A percentile compares a stretch with the other conserved stretches of the same genome.
Evolutionary conservation across 1,140 invertebrate genomes (phyloP).

Genomic region (Anagrus nilaparvatae): DNA sequence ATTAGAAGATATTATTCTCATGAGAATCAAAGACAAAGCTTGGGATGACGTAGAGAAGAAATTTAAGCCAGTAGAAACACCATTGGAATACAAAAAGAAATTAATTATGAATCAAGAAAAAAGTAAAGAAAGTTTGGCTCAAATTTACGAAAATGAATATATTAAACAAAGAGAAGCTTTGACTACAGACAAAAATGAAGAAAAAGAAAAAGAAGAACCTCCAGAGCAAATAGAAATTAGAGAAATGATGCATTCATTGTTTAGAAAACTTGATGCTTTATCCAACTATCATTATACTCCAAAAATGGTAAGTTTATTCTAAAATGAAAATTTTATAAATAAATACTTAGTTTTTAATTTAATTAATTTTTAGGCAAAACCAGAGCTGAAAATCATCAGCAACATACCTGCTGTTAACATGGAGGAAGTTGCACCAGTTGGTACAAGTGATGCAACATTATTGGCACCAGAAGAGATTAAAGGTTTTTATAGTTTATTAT

Average conservation of each 20-base stretch:
- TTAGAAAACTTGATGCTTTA: conserved; percentile 83
- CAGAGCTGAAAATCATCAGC: conserved; percentile 83
- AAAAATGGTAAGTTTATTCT: conserved; percentile 49
- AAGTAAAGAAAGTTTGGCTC: conserved; percentile 85
- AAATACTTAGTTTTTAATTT: conserved; percentile 6
- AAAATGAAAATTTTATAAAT: neutral
- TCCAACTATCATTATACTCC: conserved; percentile 93
- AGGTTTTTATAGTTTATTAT: conserved; percentile 37
- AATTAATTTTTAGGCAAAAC: conserved; percentile 48
- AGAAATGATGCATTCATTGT: conserved; percentile 65
- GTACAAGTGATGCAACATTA: conserved; percentile 71
- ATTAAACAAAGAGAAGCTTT: conserved; percentile 66
- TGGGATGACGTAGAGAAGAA: conserved; percentile 94
- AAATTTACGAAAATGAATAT: conserved; percentile 94
- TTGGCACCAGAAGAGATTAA: conserved; percentile 92
- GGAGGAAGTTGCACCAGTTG: conserved; percentile 91
- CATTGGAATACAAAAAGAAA: conserved; percentile 81
- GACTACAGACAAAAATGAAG: conserved; percentile 43
- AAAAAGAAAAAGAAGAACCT: conserved; percentile 53
- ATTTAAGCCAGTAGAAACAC: conserved; percentile 73
- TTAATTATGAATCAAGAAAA: conserved; percentile 89
- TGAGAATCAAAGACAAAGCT: conserved; percentile 86
- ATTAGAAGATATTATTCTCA: conserved; percentile 84
- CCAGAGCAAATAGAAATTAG: conserved; percentile 65
- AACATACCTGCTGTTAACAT: conserved; percentile 86